A percentile compares a stretch with the other conserved stretches of the same genome.
phyloP scores from a whole-genome alignment of 2,797 vertebrate genomes.

The Threskiornis aethiopicus region DNA sequence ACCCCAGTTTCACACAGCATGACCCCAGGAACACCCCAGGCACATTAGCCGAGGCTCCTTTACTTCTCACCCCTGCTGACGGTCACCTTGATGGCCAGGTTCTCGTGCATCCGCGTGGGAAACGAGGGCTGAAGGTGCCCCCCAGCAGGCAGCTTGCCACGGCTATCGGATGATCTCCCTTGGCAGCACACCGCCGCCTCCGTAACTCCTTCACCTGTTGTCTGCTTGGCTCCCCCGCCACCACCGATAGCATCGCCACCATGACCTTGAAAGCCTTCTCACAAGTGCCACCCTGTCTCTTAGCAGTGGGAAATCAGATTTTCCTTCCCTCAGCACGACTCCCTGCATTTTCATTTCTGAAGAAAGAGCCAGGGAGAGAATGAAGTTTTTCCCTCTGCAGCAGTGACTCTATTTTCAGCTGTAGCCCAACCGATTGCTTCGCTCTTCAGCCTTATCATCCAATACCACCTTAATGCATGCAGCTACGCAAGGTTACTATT shows the following conservation, averaged over 20 bases:
- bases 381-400: conserved; percentile 40
- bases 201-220: conserved; percentile 51
- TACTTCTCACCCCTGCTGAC: conserved; percentile 22
- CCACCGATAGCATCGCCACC: conserved; percentile 32
- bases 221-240: conserved; percentile 53
- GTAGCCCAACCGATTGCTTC: conserved; percentile 31
- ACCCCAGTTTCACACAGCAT: conserved; percentile 35
- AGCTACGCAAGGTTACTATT: conserved; percentile 46
- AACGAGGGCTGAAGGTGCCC: conserved; percentile 55
- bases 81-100: conserved; percentile 57
- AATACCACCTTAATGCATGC: conserved; percentile 51
- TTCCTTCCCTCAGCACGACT: conserved; percentile 27
- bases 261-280: conserved; percentile 69
- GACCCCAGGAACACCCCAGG: conserved; percentile 24
- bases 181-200: not conserved
- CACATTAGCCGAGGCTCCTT: not conserved
- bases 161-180: conserved; percentile 54
- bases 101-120: not conserved
- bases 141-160: conserved; percentile 47
- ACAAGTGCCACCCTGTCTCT: conserved; percentile 40
- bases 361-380: conserved; percentile 42
- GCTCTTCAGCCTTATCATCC: conserved; percentile 55
- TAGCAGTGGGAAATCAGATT: conserved; percentile 65
- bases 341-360: conserved; percentile 51
- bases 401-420: conserved; percentile 36